Evolutionary conservation across 2,797 vertebrate species (phyloP), one percentile per base, ranked within the genome.

Genomic region (Epinephelus awoara): DNA sequence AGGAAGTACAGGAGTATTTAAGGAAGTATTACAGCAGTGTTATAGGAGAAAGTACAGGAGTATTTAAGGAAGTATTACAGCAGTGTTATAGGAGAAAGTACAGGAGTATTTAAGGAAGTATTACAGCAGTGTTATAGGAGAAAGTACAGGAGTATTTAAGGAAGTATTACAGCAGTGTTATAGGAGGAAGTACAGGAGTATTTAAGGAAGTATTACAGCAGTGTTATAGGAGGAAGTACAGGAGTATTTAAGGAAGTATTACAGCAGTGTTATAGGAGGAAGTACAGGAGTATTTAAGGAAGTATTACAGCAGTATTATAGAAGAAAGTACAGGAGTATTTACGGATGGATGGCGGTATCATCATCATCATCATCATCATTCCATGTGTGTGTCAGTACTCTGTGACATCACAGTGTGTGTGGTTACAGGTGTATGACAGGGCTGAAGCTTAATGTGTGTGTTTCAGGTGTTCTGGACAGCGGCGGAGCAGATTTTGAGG

Each of bases 401-500:
- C 51, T 54, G 51, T 54, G n/a, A 54, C 51, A 54, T 25, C 19
- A 62, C 34, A 4, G n/a, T 62, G 40, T 6, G 51, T 7, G 51
- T 54, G 13, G 13, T 7, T 7, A 25, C n/a, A 47, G 11, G n/a
- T 52, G 51, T 10, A 5, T 46, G 44, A 46, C 13, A 6, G 46
- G 46, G 15, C 61, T 47, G 9, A 11, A 3, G 3, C 2, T 62
- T 5, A 59, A 15, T 54, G 46, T 76, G 17, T 85, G 18, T 77
- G 29, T 52, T 14, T 0, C 92, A 98, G 97, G 96, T 64, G 96
- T 99, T 47, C 77, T 99, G 89, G 97, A 96, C 79, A 95, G 95
- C 29, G 93, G 97, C 7, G 96, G 96, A 0, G 86, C 96, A 5
- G 98, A 99, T 72, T 99, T 99, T 62, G 98, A 98, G 93, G 97